Evolutionary conservation across 2,888 invertebrate genomes (phyloP).

Genomic region (Tolmerus cingulatus): DNA sequence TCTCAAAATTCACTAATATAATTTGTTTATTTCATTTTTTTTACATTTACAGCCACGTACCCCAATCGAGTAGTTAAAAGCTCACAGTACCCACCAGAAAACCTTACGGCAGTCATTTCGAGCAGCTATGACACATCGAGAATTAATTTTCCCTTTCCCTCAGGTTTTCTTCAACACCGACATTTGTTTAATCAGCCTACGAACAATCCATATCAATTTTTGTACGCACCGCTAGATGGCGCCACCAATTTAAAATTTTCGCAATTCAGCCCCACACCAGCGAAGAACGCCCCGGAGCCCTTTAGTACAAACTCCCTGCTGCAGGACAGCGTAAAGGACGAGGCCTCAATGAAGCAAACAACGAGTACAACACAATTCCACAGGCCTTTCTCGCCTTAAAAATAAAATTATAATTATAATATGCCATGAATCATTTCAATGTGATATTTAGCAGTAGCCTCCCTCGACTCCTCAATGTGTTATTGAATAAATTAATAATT

Average conservation of each 20-base stretch:
- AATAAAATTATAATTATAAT: background rate
- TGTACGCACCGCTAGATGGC: background rate
- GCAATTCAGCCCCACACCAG: background rate
- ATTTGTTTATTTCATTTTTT: background rate
- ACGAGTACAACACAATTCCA: slow-evolving; percentile 1
- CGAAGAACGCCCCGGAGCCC: background rate
- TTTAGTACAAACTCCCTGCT: background rate
- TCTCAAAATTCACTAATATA: background rate
- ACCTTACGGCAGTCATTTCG: background rate
- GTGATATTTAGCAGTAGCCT: background rate
- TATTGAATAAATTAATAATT: background rate
- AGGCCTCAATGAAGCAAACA: background rate
- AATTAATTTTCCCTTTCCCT: background rate
- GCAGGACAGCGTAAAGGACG: background rate
- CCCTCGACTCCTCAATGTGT: background rate
- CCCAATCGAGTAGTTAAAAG: background rate
- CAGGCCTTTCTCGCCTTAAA: slow-evolving; percentile 23
- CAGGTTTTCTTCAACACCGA: background rate
- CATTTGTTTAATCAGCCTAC: background rate
- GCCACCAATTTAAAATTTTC: background rate
- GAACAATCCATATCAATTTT: background rate
- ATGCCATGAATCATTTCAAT: background rate
- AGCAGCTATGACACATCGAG: background rate
- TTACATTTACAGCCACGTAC: background rate
- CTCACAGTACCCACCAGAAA: background rate